phyloP scores from a whole-genome alignment of 2,797 vertebrate genomes.

The Notamacropus eugenii region DNA sequence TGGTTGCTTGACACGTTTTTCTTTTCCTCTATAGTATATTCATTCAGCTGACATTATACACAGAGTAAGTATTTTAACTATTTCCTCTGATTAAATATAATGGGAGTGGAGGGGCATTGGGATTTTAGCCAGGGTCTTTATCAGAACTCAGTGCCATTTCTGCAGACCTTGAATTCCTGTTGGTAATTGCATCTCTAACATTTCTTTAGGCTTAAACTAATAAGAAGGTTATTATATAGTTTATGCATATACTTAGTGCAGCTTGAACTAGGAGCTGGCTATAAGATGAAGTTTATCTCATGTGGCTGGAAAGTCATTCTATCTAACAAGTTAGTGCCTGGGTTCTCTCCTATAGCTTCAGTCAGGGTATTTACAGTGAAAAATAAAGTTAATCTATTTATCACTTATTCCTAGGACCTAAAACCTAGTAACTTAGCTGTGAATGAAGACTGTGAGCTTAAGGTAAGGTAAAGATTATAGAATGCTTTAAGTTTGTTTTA shows the following conservation, averaged over 20 bases:
- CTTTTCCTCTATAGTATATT: constrained; percentile 91
- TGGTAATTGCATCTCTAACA: background rate
- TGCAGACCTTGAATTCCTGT: background rate
- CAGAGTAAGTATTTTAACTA: constrained; percentile 90
- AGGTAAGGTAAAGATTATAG: constrained; percentile 86
- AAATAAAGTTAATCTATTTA: constrained; percentile 1
- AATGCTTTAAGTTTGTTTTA: constrained; percentile 8
- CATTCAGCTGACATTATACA: constrained; percentile 99
- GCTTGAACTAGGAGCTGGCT: constrained; percentile 7
- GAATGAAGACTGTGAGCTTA: constrained; percentile 98
- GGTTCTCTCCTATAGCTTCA: background rate
- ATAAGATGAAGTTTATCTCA: background rate
- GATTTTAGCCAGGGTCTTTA: background rate
- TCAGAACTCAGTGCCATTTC: background rate
- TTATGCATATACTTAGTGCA: background rate
- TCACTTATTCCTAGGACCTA: constrained; percentile 89
- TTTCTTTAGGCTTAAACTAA: constrained; percentile 2
- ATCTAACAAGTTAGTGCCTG: background rate
- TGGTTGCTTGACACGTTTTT: constrained; percentile 70
- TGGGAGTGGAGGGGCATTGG: background rate
- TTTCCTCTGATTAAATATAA: background rate
- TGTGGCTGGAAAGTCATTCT: background rate
- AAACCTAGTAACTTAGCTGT: constrained; percentile 99
- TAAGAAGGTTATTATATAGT: constrained; percentile 8
- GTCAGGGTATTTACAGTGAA: background rate